Percentiles rank a stretch among this genome's conserved stretches.
Conservation (phyloP, 1,140 invertebrate species). For the Sycophaga agraensis region DNA sequence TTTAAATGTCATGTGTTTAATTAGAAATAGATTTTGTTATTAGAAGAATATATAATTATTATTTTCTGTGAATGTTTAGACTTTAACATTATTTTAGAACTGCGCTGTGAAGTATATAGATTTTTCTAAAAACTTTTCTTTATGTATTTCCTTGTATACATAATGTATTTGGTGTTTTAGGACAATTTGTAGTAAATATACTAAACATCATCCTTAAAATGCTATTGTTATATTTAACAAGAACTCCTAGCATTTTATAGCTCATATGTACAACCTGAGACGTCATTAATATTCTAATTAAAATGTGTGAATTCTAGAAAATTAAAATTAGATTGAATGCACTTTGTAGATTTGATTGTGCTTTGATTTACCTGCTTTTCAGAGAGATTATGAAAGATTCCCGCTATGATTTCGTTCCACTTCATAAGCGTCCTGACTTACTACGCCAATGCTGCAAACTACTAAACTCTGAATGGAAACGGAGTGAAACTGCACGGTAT, state of each 20-base stretch:
- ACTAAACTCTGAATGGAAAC: constrained; percentile 79
- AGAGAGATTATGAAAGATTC: constrained; percentile 45
- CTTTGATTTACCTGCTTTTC: constrained; percentile 32
- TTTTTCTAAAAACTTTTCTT: background rate
- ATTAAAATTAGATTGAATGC: background rate
- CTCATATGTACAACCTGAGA: background rate
- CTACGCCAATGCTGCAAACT: constrained; percentile 68
- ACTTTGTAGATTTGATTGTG: constrained; percentile 25
- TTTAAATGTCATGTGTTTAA: background rate
- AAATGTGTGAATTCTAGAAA: constrained; percentile 4
- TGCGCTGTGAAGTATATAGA: background rate
- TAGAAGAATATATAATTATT: background rate
- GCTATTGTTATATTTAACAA: background rate
- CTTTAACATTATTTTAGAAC: constrained; percentile 14
- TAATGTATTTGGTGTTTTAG: background rate
- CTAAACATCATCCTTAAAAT: background rate
- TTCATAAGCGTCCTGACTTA: constrained; percentile 71
- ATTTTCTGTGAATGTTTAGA: background rate
- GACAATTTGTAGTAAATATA: background rate
- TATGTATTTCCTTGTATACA: too few species aligned
- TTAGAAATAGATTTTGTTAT: background rate
- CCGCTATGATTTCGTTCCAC: constrained; percentile 60
- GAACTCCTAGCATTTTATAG: background rate
- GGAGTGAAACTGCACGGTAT: constrained; percentile 71
- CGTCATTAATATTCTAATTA: background rate